Evolutionary conservation across 2,888 invertebrate species (phyloP).

Genomic region (Xanthorhoe designata): DNA sequence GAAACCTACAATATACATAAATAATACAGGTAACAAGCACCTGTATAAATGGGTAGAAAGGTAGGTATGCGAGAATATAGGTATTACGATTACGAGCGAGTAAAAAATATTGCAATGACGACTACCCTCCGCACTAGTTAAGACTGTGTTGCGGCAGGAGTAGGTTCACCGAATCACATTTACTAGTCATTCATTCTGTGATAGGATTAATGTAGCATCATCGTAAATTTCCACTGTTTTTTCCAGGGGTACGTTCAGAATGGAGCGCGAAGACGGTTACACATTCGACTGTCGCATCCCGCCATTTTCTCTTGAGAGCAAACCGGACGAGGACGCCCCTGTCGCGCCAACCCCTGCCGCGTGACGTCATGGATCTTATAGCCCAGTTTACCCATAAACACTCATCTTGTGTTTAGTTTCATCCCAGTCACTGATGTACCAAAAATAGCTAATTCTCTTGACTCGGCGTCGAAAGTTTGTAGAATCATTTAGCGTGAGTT

Average conservation of each 20-base stretch:
- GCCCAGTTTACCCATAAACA: conserved; percentile 16
- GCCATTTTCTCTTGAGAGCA: conserved; percentile 98
- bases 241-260: conserved; percentile 94
- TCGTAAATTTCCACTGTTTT: neutral
- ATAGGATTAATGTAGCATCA: too few species aligned
- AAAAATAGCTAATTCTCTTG: neutral
- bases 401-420: neutral
- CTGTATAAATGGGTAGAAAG: too few species aligned
- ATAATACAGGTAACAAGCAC: too few species aligned
- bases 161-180: too few species aligned
- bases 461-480: neutral
- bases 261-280: conserved; percentile 98
- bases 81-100: too few species aligned
- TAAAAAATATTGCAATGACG: too few species aligned
- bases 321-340: conserved; percentile 88
- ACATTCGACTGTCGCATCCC: conserved; percentile 99
- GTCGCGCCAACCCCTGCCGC: conserved; percentile 69
- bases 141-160: too few species aligned
- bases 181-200: too few species aligned
- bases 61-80: too few species aligned
- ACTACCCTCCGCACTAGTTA: too few species aligned
- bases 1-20: too few species aligned
- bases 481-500: neutral
- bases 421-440: neutral
- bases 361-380: conserved; percentile 47